Conservation (phyloP, 92 coral and sea anemone genomes). For the Porites cylindrica region DNA sequence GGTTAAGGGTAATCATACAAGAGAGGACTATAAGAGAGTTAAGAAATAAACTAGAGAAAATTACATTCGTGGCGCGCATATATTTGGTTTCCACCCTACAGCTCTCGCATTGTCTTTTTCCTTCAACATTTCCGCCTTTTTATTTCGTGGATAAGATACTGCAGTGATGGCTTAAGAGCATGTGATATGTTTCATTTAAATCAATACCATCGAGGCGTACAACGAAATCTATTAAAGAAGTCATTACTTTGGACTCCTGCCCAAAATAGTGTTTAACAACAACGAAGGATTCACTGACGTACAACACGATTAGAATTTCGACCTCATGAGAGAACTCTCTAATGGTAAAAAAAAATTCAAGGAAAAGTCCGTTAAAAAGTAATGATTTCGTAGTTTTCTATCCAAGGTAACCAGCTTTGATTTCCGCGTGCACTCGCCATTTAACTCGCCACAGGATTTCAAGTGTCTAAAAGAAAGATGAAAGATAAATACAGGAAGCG, state of each 20-base stretch:
- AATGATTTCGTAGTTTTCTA: not conserved
- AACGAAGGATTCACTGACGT: not conserved
- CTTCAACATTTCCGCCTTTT: slow-evolving; percentile 31
- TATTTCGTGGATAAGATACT: slow-evolving; percentile 16
- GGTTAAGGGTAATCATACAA: too few relatives aligned
- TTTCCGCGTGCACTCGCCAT: slow-evolving; percentile 44
- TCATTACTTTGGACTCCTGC: slow-evolving; percentile 7
- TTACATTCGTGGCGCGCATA: slow-evolving; percentile 17
- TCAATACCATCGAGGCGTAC: slow-evolving; percentile 11
- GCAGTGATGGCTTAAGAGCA: slow-evolving; percentile 17
- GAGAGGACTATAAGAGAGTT: too few relatives aligned
- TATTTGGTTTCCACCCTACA: slow-evolving; percentile 22
- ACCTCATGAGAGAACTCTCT: not conserved
- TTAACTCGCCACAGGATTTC: slow-evolving; percentile 57
- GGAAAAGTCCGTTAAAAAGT: not conserved
- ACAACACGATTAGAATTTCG: not conserved
- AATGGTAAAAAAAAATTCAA: not conserved
- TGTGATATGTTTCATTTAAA: slow-evolving; percentile 6
- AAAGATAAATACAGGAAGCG: slow-evolving; percentile 47
- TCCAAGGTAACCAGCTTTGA: not conserved
- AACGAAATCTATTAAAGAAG: slow-evolving; percentile 25
- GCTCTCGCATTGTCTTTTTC: slow-evolving; percentile 19
- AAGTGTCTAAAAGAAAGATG: slow-evolving; percentile 57
- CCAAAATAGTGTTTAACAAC: not conserved
- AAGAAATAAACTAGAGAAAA: not conserved